Evolutionary conservation across 1,140 invertebrate genomes (phyloP), one percentile per base, ranked within the genome.

Genomic region (Eubasilissa regina): DNA sequence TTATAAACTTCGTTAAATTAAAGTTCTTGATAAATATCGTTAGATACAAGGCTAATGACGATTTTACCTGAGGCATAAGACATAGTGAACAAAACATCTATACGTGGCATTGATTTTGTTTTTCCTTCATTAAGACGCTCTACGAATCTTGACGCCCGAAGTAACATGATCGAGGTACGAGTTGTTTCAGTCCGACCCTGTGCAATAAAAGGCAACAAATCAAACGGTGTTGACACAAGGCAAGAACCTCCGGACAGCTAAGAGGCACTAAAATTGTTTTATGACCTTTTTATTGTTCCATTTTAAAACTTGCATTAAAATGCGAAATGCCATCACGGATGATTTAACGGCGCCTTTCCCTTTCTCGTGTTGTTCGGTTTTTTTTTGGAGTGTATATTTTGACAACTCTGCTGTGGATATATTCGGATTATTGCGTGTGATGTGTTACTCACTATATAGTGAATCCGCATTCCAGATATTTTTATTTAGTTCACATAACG

Each of bases 221-320:
- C 66, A 70, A 13, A 17, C 12, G 17, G 55, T 58, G 73, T 75
- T 58, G 73, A 58, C 73, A 58, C 19, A 60, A 25, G 55, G 44
- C 47, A 44, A 75, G 17, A 53, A 9, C 12, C 44, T n/a, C 21
- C 17, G 55, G 35, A 58, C 53, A 58, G 19, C 51, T 75, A 45
- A 75, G 53, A 75, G 53, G 21, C 73, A 75, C 21, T 75, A 58
- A 75, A 75, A 75, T 58, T 75, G 73, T 53, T 75, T 73, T 75
- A 75, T 60, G 51, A 75, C 55, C 53, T 75, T 75, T 75, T 75
- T 75, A 75, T 75, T 75, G 73, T 75, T 45, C 55, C 66, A 70
- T 70, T 44, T 55, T 75, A 13, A 75, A 75, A 75, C 58, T 75
- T 75, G 73, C 73, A 75, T 75, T 75, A 75, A 75, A 58, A 58